Evolutionary conservation across 2,113 vertebrate species (phyloP), one percentile per base, ranked within the genome.

Genomic region (Oenanthe melanoleuca): DNA sequence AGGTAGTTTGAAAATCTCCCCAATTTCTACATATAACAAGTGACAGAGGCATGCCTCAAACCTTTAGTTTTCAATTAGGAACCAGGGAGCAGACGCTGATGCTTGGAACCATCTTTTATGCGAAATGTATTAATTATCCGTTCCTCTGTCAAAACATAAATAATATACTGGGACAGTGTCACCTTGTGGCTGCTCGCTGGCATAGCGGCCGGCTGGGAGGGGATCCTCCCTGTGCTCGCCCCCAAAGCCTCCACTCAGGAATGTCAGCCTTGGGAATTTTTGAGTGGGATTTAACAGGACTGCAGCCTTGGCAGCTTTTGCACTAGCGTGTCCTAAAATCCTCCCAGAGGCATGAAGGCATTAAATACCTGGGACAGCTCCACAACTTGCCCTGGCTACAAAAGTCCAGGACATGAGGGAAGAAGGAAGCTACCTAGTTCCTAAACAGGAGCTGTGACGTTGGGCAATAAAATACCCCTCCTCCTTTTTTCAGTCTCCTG

Each of bases 151-250:
- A 97, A 96, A 92, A 94, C 84, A 77, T 93, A 96, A 90, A 69
- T 79, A 96, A 97, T 95, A 40, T 92, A 97, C 95, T 93, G 82
- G 93, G 81, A 95, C 70, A 97, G 93, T 77, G 91, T 84, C 92
- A 93, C 77, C 82, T 96, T 93, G 93, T 96, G 95, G 88, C 77
- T 94, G 72, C 57, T 95, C 65, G 56, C 61, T 75, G 80, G 74
- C 91, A 95, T 95, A 94, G 96, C 95, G 81, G n/a, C 53, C 47
- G 71, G 22, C 47, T 11, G 33, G 47, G 67, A 78, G 53, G 85
- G 87, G 80, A 66, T 74, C 12, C 38, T 78, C 52, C 67, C 44
- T 7, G 33, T 7, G 17, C 59, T 29, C 70, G 0, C 44, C 67
- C 64, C 9, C 59, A 34, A 83, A 93, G 34, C 71, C n/a, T 75